Conservation (phyloP, 2,113 vertebrate species). For the Picathartes gymnocephalus region DNA sequence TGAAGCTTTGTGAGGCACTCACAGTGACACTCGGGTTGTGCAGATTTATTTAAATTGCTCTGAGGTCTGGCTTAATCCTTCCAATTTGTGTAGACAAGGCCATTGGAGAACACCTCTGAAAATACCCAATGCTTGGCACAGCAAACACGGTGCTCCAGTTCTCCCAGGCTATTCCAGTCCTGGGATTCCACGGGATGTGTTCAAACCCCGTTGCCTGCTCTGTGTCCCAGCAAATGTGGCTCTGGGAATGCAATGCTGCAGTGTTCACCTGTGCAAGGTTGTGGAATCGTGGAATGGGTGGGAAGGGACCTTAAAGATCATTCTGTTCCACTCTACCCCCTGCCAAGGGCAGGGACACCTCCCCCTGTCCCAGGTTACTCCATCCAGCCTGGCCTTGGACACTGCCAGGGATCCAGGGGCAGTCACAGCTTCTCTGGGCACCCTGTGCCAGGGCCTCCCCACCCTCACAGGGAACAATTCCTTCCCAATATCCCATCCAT, state of each 20-base stretch:
- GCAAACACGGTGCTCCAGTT: rapidly evolving
- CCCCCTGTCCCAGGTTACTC: rapidly evolving
- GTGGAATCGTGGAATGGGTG: not conserved
- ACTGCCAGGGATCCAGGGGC: not conserved
- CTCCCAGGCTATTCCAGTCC: rapidly evolving
- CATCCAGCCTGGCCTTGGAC: rapidly evolving
- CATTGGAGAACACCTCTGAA: not conserved
- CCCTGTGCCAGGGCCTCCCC: rapidly evolving
- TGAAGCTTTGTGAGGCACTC: not conserved
- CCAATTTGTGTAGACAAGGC: not conserved
- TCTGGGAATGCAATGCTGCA: rapidly evolving
- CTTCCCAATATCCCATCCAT: rapidly evolving
- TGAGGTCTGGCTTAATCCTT: not conserved
- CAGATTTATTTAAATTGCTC: not conserved
- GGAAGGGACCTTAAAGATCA: no score
- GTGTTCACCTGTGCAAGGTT: rapidly evolving
- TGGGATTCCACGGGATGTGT: not conserved
- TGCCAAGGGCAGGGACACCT: not conserved
- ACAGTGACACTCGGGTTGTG: not conserved
- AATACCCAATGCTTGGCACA: rapidly evolving
- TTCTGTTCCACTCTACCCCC: not conserved
- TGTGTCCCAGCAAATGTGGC: not conserved
- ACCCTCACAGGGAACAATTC: rapidly evolving
- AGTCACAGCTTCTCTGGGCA: not conserved
- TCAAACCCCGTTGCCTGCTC: rapidly evolving